These are phyloP conservation scores for Typhlichthys eigenmanni DNA, from an alignment of 2,797 vertebrate species.

Conservation along the genomic window DNA sequence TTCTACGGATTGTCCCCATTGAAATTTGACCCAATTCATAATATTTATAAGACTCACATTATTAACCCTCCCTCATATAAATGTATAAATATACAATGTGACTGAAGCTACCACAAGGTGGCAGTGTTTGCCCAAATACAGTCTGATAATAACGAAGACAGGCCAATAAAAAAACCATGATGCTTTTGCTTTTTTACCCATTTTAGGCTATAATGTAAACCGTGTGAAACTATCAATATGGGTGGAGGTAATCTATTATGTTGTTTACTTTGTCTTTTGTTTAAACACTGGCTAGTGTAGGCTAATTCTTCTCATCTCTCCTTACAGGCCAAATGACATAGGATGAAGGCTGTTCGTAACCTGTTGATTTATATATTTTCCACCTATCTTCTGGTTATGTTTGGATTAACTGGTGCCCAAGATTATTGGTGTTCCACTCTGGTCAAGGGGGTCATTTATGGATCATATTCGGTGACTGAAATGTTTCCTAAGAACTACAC, in stretches of 20 bases:
- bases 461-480: conserved; percentile 99
- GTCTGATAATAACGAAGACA: conserved; percentile 75
- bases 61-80: conserved; percentile 52
- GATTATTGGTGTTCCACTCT: conserved; percentile 99
- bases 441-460: conserved; percentile 99
- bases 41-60: conserved; percentile 66
- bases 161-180: conserved; percentile 57
- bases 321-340: conserved; percentile 99
- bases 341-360: conserved; percentile 99
- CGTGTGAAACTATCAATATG: conserved; percentile 33
- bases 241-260: conserved; percentile 26
- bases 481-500: conserved; percentile 99
- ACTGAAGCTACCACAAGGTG: conserved; percentile 86
- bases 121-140: conserved; percentile 92
- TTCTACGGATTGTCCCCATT: conserved; percentile 31
- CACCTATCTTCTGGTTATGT: conserved; percentile 99
- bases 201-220: conserved; percentile 34
- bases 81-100: conserved; percentile 41
- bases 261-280: conserved; percentile 16
- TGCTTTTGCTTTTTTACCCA: conserved; percentile 39
- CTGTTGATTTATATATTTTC: conserved; percentile 99
- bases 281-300: conserved; percentile 58
- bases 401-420: conserved; percentile 99
- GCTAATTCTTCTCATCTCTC: conserved; percentile 79
- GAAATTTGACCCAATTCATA: conserved; percentile 60